Base-by-base conservation (phyloP, 2,797 vertebrate species). In the Acanthis flammea region DNA sequence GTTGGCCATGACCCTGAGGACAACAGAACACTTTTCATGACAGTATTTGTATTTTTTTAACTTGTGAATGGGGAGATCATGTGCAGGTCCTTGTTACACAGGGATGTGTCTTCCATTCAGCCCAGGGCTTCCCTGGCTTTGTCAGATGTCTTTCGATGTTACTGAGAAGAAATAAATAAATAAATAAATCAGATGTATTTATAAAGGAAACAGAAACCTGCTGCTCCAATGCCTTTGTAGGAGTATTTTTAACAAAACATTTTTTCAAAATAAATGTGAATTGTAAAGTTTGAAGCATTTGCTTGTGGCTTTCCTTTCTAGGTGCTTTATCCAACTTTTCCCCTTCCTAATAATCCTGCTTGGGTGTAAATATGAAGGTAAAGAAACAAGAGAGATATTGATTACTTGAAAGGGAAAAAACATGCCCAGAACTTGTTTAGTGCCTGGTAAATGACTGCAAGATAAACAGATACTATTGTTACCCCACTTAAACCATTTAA, bases 261-360 rank as follows among this genome's bases (percentile, higher is more conserved):
- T 95, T 97, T 97, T 92, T 91, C 97, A 98, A 98, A 98, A 98
- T 98, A 98, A 98, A 98, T 97, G 97, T 98, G 97, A 98, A 98
- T 97, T 98, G 97, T 97, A 97, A 98, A 97, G 97, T 96, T 96
- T 78, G 95, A 92, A 88, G 45, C 80, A 33, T 91, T 95, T 90
- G 65, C 80, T 97, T 68, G 68, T 86, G 77, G 39, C 62, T 78
- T 95, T 95, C 65, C 80, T 94, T 96, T 74, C 87, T 75, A 19
- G 19, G 53, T 51, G 57, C 47, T 77, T 61, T 82, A 37, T 28
- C 58, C 44, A n/a, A 15, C 39, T 77, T 76, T 23, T 7, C 23
- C 25, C 24, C 31, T 73, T 94, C 41, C 19, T 53, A 66, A 7
- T 25, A 50, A 62, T 50, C 35, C 74, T 77, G 8, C 28, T 63